These are phyloP conservation scores for Ariolimax columbianus DNA, from an alignment of 2,888 invertebrate species.

Conservation along the genomic window DNA sequence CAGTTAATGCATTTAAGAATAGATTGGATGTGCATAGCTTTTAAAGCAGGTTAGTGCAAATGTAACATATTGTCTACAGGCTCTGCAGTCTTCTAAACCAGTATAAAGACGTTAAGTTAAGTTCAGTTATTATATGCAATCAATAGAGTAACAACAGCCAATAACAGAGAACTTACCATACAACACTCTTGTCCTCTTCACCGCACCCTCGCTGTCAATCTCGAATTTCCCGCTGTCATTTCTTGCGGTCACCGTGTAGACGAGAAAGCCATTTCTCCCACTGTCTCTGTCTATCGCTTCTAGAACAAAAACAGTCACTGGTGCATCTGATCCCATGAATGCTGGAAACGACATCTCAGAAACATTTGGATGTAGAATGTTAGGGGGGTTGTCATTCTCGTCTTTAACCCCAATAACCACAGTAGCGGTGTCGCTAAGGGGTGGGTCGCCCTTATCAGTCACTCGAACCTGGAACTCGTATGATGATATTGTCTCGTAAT, in stretches of 20 bases:
- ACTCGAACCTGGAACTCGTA: constrained; percentile 68
- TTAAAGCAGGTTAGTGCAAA: too few relatives aligned
- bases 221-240: constrained; percentile 58
- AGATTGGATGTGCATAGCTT: too few relatives aligned
- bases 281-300: constrained; percentile 62
- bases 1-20: too few relatives aligned
- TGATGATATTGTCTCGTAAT: constrained; percentile 63
- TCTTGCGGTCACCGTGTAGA: constrained; percentile 58
- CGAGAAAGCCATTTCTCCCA: constrained; percentile 61
- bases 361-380: constrained; percentile 66
- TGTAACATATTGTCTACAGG: too few relatives aligned
- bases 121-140: too few relatives aligned
- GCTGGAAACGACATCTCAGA: constrained; percentile 62
- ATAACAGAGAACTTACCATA: constrained; percentile 12
- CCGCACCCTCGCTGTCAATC: constrained; percentile 60
- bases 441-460: constrained; percentile 68
- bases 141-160: neutral
- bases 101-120: too few relatives aligned
- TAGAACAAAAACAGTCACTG: constrained; percentile 59
- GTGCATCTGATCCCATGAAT: constrained; percentile 57
- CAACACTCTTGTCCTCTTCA: constrained; percentile 49
- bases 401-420: constrained; percentile 61
- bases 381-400: constrained; percentile 68
- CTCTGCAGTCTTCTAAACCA: too few relatives aligned
- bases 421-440: constrained; percentile 57